Percentiles rank a stretch among this genome's conserved stretches.
Evolutionary conservation across 2,797 vertebrate species (phyloP).

Genomic region (Poecile montanus): DNA sequence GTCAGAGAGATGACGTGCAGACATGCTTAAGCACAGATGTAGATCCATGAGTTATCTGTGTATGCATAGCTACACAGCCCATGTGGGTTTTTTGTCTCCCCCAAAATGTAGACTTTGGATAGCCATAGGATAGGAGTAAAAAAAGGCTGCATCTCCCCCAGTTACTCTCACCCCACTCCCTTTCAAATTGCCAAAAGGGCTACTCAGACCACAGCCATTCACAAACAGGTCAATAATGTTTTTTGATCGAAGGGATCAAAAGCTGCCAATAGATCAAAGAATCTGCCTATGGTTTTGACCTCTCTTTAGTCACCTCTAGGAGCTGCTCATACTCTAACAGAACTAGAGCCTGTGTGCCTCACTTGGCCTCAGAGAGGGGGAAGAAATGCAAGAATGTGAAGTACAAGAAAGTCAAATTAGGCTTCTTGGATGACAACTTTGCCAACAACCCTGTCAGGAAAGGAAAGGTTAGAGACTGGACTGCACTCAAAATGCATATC

Average conservation of each 20-base stretch:
- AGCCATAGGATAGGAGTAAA: neutral
- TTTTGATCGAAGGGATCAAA: constrained; percentile 3
- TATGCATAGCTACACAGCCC: neutral
- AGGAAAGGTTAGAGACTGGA: neutral
- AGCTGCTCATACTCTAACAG: neutral
- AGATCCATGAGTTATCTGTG: neutral
- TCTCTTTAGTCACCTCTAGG: neutral
- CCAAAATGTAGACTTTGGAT: neutral
- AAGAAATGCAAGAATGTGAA: neutral
- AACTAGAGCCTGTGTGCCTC: neutral
- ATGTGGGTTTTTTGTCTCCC: neutral
- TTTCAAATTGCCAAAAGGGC: neutral
- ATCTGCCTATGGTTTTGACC: neutral
- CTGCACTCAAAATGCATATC: neutral
- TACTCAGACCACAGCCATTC: neutral
- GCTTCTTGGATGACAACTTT: neutral
- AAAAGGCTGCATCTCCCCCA: neutral
- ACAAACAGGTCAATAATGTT: neutral
- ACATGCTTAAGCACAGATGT: neutral
- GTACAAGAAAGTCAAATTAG: neutral
- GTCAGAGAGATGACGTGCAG: neutral
- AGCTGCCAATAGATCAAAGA: neutral
- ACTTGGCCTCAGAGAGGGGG: neutral
- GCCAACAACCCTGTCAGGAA: neutral
- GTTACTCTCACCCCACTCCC: neutral